Base-by-base conservation (phyloP, 2,797 vertebrate genomes). In the Macrochelys suwanniensis region DNA sequence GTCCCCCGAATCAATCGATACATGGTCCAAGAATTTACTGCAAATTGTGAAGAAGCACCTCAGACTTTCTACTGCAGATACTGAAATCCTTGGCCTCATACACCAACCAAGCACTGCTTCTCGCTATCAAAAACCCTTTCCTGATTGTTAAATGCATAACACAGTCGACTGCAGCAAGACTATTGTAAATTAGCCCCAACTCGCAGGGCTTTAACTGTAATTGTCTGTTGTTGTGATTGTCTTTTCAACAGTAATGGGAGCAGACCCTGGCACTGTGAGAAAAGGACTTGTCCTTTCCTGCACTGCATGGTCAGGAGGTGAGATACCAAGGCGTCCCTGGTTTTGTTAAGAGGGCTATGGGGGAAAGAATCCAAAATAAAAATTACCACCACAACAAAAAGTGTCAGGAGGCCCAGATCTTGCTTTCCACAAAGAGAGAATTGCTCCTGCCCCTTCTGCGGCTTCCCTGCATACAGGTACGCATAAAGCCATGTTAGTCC, bases 381-480 rank as follows among this genome's bases (percentile, higher is more conserved):
- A 49, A 49, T 26, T 15, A 42, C 28, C 42, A 33, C 23, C 11
- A 12, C 50, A n/a, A 9, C 50, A 31, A 71, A 25, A 61, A 26
- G 33, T 47, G 61, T 28, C 13, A 49, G 1, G 11, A 26, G 51
- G 51, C 26, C 7, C 3, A 2, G 31, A 10, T 49, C 77, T 68
- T 37, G 31, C 33, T 71, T 33, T 26, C 42, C 59, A 37, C 28
- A 51, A 2, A 8, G 9, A 4, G 5, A 5, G 45, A 57, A 19
- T 59, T 13, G 5, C 85, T 51, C 28, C 54, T 37, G 84, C 59
- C 19, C 50, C 65, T 7, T 4, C 56, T 15, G 26, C 0, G 23
- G 15, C 0, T 0, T 42, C 47, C 80, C 17, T 68, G 78, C 21
- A 59, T 0, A 1, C 78, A 19, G 42, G 71, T 25, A 74, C 45